Conservation (phyloP, 2,888 invertebrate genomes). For the Sesia apiformis region DNA sequence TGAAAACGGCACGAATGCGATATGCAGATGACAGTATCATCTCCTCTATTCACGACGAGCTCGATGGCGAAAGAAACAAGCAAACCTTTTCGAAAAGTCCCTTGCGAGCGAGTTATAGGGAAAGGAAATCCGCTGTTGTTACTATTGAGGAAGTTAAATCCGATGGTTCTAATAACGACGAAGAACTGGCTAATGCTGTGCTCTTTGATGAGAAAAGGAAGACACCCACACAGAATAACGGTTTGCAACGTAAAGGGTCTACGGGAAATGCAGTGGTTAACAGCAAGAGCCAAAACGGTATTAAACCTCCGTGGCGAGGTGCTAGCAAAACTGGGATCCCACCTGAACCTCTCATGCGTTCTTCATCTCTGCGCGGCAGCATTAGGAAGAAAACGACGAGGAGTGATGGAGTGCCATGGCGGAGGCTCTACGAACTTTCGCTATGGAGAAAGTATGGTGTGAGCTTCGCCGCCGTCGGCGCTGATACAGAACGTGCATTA, state of each 20-base stretch:
- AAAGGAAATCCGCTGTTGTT: constrained; percentile 58
- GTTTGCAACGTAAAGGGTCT: constrained; percentile 44
- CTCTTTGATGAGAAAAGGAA: constrained; percentile 57
- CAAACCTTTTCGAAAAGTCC: constrained; percentile 49
- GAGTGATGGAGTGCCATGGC: constrained; percentile 67
- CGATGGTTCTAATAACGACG: constrained; percentile 52
- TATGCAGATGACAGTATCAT: constrained; percentile 66
- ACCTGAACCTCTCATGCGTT: constrained; percentile 47
- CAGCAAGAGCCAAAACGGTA: constrained; percentile 42
- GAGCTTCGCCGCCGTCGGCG: constrained; percentile 54
- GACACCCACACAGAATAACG: constrained; percentile 32
- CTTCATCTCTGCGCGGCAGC: constrained; percentile 56
- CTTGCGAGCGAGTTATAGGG: constrained; percentile 54
- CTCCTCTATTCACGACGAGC: constrained; percentile 47
- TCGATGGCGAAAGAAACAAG: constrained; percentile 59
- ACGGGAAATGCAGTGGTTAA: constrained; percentile 34
- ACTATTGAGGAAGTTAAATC: constrained; percentile 69
- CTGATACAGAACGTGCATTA: constrained; percentile 54
- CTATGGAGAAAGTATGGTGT: constrained; percentile 70
- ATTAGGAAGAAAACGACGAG: constrained; percentile 53
- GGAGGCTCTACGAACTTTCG: constrained; percentile 71
- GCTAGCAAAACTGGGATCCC: constrained; percentile 45
- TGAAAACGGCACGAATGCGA: constrained; percentile 76
- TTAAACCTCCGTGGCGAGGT: constrained; percentile 65
- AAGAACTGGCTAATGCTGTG: constrained; percentile 46